Conservation (phyloP, 2,113 vertebrate species). For the Willisornis vidua region DNA sequence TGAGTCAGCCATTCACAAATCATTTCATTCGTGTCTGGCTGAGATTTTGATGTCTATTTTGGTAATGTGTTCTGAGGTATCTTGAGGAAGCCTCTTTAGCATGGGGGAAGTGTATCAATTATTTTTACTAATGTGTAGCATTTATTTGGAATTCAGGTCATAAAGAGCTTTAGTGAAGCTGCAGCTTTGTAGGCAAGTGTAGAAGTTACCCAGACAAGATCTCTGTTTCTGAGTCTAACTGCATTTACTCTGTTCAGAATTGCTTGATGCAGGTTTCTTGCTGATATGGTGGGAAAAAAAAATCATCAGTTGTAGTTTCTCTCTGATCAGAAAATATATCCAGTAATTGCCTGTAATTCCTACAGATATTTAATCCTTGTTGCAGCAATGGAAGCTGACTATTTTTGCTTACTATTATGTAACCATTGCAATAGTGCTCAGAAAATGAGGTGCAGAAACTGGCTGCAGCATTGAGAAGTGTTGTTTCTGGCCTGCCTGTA, state of each 20-base stretch:
- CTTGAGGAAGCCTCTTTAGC: background rate
- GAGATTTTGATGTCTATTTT: background rate
- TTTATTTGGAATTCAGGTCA: background rate
- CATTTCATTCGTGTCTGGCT: background rate
- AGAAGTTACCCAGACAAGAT: background rate
- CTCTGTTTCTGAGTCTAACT: background rate
- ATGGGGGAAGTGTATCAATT: background rate
- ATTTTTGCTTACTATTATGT: background rate
- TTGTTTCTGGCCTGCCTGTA: background rate
- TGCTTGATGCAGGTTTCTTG: background rate
- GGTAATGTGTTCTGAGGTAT: background rate
- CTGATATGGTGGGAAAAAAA: background rate
- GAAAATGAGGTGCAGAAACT: background rate
- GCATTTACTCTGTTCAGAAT: background rate
- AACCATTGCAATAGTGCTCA: background rate
- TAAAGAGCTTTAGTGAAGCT: background rate
- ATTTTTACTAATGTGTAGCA: background rate
- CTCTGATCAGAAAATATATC: background rate
- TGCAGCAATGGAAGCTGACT: background rate
- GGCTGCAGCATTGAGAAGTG: background rate
- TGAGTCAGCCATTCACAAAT: background rate
- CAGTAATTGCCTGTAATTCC: background rate
- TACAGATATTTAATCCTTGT: background rate
- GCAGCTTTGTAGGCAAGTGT: background rate
- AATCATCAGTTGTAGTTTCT: background rate